Evolutionary conservation across 1,140 invertebrate species (phyloP).

Genomic region (Nasonia giraulti): DNA sequence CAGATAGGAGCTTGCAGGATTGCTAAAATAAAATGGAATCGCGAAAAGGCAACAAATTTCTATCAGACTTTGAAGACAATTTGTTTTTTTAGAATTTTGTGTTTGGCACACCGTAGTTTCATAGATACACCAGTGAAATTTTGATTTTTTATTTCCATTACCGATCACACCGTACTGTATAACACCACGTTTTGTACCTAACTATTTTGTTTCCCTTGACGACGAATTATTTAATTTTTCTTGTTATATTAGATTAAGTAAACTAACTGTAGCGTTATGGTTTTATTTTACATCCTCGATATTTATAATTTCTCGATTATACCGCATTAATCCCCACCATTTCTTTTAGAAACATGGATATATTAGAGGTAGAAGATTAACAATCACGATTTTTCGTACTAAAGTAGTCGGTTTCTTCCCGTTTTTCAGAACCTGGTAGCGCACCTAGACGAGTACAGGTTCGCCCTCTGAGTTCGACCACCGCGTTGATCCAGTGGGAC

Average conservation of each 20-base stretch:
- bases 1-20: constrained; percentile 31
- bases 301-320: background rate
- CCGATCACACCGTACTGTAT: constrained; percentile 15
- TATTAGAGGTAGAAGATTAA: constrained; percentile 13
- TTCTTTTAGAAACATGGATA: constrained; percentile 29
- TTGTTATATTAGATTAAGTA: constrained; percentile 6
- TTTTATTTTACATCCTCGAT: constrained; percentile 6
- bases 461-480: constrained; percentile 92
- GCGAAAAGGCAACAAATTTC: background rate
- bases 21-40: background rate
- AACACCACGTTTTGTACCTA: constrained; percentile 24
- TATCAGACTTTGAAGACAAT: constrained; percentile 38
- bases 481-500: constrained; percentile 97
- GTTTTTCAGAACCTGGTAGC: constrained; percentile 89
- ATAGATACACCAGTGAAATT: background rate
- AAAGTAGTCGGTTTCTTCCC: constrained; percentile 36
- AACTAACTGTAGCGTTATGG: constrained; percentile 34
- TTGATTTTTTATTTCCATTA: background rate
- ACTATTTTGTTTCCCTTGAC: background rate
- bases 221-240: background rate
- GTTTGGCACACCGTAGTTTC: constrained; percentile 45
- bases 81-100: constrained; percentile 42
- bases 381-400: background rate
- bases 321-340: background rate
- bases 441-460: constrained; percentile 95